A percentile compares a stretch with the other conserved stretches of the same genome.
These are phyloP conservation scores for Sarcophaga bullata DNA, from an alignment of 1,140 invertebrate species.

Conservation along the genomic window DNA sequence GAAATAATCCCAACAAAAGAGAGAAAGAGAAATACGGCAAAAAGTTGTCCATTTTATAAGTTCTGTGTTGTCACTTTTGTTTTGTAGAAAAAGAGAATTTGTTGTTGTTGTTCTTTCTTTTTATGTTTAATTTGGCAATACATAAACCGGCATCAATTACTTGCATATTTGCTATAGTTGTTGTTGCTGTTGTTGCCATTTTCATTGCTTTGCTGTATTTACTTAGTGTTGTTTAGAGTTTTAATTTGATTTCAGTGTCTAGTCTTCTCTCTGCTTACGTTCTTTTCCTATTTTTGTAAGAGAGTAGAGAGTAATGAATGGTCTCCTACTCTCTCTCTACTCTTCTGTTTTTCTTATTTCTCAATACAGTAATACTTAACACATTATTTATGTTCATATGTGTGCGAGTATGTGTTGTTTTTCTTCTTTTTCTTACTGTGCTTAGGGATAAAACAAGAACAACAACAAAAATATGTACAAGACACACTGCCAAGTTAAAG, in stretches of 20 bases:
- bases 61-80: background rate
- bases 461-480: no score
- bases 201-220: background rate
- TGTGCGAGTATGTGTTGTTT: background rate
- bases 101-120: no score
- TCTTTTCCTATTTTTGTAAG: no score
- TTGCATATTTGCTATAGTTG: background rate
- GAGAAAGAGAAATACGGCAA: background rate
- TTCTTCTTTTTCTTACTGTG: no score
- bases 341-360: no score
- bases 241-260: background rate
- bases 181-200: no score
- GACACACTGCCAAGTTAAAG: no score
- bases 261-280: background rate
- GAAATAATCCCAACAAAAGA: background rate
- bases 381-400: background rate
- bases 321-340: no score
- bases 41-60: constrained; percentile 13
- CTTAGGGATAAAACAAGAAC: no score
- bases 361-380: no score
- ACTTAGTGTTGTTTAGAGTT: no score
- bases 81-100: background rate
- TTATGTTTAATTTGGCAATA: constrained; percentile 28
- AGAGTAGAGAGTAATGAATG: no score
- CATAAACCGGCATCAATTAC: constrained; percentile 26